phyloP scores from a whole-genome alignment of 2,888 invertebrate species.

The Allacma fusca region DNA sequence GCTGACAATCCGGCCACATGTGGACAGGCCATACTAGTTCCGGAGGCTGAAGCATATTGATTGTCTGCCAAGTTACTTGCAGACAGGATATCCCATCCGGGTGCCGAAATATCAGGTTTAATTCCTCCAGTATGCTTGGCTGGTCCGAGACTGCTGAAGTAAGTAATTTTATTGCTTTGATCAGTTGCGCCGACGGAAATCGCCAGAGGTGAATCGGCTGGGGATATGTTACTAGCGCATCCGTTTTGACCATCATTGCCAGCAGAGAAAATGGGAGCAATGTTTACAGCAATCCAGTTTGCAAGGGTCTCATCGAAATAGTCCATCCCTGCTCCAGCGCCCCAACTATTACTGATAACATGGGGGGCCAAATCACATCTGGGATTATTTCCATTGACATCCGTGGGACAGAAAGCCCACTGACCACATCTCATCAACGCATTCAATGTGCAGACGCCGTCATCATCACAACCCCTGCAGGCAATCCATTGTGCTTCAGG shows the following conservation, averaged over 20 bases:
- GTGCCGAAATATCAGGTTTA: too few relatives aligned
- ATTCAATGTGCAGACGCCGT: conserved; percentile 31
- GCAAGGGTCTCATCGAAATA: conserved; percentile 41
- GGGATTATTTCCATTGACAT: conserved; percentile 37
- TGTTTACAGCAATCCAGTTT: conserved; percentile 40
- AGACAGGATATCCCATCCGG: too few relatives aligned
- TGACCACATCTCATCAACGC: conserved; percentile 48
- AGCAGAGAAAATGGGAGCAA: too few relatives aligned
- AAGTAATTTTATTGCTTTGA: too few relatives aligned
- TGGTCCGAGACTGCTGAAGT: too few relatives aligned
- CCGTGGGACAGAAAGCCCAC: conserved; percentile 50
- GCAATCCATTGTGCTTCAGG: conserved; percentile 24
- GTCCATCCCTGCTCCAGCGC: conserved; percentile 30
- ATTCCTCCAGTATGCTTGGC: too few relatives aligned
- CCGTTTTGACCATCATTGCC: conserved; percentile 30
- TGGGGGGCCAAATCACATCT: conserved; percentile 52
- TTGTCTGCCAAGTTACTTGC: too few relatives aligned
- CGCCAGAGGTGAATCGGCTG: conserved; percentile 12
- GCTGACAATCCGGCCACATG: too few relatives aligned
- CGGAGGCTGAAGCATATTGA: too few relatives aligned
- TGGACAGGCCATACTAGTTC: too few relatives aligned
- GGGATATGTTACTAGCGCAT: conserved; percentile 26
- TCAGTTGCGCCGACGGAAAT: too few relatives aligned
- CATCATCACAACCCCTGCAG: conserved; percentile 32
- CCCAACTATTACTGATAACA: conserved; percentile 40